A percentile compares a stretch with the other conserved stretches of the same genome.
These are phyloP conservation scores for Spatulosminthurus flaviceps DNA, from an alignment of 2,888 invertebrate genomes.

Conservation along the genomic window DNA sequence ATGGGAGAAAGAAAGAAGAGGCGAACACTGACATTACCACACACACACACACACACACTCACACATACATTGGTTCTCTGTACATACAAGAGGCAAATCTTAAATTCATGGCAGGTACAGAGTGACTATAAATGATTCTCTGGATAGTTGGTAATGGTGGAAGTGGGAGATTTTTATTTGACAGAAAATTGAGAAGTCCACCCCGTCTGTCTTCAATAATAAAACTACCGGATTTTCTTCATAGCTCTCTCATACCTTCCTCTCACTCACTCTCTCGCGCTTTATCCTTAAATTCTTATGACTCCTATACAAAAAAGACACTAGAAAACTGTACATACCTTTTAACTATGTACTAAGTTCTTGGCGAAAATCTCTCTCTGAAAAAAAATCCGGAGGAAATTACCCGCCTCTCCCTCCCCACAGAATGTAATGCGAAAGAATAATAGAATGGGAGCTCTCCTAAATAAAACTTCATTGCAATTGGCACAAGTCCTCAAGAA, in stretches of 20 bases:
- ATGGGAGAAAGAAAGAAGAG: slow-evolving; percentile 13
- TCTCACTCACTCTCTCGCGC: slow-evolving; percentile 16
- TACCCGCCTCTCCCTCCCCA: not conserved
- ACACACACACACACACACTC: too few relatives aligned
- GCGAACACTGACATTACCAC: too few relatives aligned
- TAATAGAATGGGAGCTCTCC: not conserved
- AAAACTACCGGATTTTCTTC: slow-evolving; percentile 45
- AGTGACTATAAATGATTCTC: slow-evolving; percentile 49
- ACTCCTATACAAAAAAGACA: not conserved
- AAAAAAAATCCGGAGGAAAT: not conserved
- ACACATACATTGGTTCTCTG: too few relatives aligned
- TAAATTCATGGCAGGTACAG: slow-evolving; percentile 49
- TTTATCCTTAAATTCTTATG: not conserved
- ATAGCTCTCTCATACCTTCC: not conserved
- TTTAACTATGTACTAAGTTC: not conserved
- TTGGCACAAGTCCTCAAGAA: not conserved
- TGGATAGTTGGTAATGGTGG: slow-evolving; percentile 46
- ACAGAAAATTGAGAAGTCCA: slow-evolving; percentile 47
- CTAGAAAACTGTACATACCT: too few relatives aligned
- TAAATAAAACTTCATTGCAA: not conserved
- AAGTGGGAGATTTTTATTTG: slow-evolving; percentile 50
- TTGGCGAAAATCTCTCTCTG: too few relatives aligned
- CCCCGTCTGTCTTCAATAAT: slow-evolving; percentile 50
- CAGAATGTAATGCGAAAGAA: not conserved
- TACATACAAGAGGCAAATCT: slow-evolving; percentile 42